Evolutionary conservation across 92 coral and sea anemone genomes (phyloP).

Genomic region (Porites cylindrica): DNA sequence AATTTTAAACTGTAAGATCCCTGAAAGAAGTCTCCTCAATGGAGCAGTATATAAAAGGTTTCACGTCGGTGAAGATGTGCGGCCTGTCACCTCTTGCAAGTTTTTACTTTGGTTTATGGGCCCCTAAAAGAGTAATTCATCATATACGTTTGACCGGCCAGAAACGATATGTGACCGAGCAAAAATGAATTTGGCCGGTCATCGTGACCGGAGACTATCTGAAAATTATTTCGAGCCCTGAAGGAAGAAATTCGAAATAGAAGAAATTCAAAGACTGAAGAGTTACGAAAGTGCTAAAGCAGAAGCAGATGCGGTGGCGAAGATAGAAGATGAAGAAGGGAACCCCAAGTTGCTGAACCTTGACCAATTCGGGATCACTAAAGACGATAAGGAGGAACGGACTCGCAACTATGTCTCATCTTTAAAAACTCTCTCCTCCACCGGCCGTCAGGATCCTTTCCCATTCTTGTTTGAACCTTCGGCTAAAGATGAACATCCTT

Average conservation of each 20-base stretch:
- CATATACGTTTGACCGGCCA: too few species aligned
- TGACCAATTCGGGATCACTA: neutral
- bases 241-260: constrained; percentile 47
- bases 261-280: constrained; percentile 45
- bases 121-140: too few species aligned
- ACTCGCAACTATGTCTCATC: constrained; percentile 37
- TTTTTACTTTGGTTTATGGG: too few species aligned
- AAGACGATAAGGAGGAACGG: constrained; percentile 18
- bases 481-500: neutral
- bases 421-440: neutral
- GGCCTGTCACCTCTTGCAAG: too few species aligned
- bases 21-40: too few species aligned
- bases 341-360: constrained; percentile 32
- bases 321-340: constrained; percentile 44
- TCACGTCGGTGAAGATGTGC: too few species aligned
- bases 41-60: too few species aligned
- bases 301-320: constrained; percentile 49
- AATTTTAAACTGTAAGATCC: too few species aligned
- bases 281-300: constrained; percentile 59
- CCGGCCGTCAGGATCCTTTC: neutral
- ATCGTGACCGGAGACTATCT: too few species aligned
- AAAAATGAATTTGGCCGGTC: too few species aligned
- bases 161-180: too few species aligned
- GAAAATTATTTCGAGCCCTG: too few species aligned
- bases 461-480: constrained; percentile 1